These are phyloP conservation scores for Fundulus diaphanus DNA, from an alignment of 2,797 vertebrate species.

Conservation along the genomic window DNA sequence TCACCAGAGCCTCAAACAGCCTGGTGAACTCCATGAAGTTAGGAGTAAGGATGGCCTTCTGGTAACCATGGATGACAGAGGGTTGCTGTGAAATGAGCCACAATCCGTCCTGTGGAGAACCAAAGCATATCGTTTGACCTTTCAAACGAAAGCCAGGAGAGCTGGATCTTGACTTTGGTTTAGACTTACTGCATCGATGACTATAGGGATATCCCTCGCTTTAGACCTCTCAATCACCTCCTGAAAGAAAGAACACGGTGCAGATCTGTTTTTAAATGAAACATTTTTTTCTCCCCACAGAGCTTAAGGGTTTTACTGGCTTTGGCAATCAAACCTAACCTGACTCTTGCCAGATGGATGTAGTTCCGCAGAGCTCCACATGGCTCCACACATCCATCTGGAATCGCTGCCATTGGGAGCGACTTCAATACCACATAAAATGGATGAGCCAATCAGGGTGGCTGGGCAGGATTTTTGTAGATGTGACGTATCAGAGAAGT, in stretches of 20 bases:
- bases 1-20: slow-evolving; percentile 93
- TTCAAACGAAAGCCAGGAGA: slow-evolving; percentile 30
- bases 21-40: slow-evolving; percentile 95
- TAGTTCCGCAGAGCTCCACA: no score
- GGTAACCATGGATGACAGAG: slow-evolving; percentile 92
- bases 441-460: no score
- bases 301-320: not conserved
- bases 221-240: slow-evolving; percentile 92
- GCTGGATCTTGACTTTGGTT: slow-evolving; percentile 13
- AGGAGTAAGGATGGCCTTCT: slow-evolving; percentile 92
- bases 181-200: slow-evolving; percentile 94
- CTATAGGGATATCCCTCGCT: slow-evolving; percentile 89
- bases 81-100: slow-evolving; percentile 95
- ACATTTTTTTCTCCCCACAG: no score
- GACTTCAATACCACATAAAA: no score
- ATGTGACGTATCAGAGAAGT: no score
- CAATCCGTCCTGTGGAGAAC: slow-evolving; percentile 89
- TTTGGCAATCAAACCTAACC: not conserved
- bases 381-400: no score
- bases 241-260: slow-evolving; percentile 70
- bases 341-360: no score
- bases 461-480: no score
- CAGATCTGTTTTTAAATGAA: not conserved
- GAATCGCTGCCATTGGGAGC: no score
- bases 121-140: not conserved